A percentile compares a stretch with the other conserved stretches of the same genome.
These are phyloP conservation scores for Sesia apiformis DNA, from an alignment of 2,888 invertebrate species.

Conservation along the genomic window DNA sequence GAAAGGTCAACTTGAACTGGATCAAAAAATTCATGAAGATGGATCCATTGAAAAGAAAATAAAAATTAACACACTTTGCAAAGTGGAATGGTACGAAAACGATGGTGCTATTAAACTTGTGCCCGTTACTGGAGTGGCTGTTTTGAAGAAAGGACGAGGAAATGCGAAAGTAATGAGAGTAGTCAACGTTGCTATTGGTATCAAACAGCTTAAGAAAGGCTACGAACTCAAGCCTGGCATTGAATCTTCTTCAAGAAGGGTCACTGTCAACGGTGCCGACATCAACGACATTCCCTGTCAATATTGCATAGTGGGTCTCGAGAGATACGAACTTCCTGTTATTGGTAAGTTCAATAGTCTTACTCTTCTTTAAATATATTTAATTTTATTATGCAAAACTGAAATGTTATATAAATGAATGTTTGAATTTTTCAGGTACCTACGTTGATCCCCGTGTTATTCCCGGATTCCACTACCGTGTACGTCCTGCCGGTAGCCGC, in stretches of 20 bases:
- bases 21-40: constrained; percentile 55
- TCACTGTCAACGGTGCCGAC: constrained; percentile 75
- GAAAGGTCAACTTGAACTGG: constrained; percentile 66
- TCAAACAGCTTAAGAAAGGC: constrained; percentile 68
- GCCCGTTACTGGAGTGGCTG: constrained; percentile 74
- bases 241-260: constrained; percentile 75
- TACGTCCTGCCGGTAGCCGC: constrained; percentile 78
- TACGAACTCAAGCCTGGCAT: constrained; percentile 79
- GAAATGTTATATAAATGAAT: neutral
- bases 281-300: constrained; percentile 79
- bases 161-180: constrained; percentile 72
- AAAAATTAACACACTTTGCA: constrained; percentile 76
- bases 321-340: constrained; percentile 80
- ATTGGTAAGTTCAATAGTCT: constrained; percentile 67
- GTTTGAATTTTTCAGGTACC: constrained; percentile 66
- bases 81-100: constrained; percentile 81
- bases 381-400: neutral
- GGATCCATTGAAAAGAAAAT: constrained; percentile 76
- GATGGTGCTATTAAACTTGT: constrained; percentile 75
- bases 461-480: constrained; percentile 82
- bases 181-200: constrained; percentile 73
- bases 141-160: constrained; percentile 67
- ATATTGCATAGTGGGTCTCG: constrained; percentile 78
- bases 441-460: constrained; percentile 82
- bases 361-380: neutral